Conservation (phyloP, 2,888 invertebrate genomes). For the Diachrysia chrysitis region DNA sequence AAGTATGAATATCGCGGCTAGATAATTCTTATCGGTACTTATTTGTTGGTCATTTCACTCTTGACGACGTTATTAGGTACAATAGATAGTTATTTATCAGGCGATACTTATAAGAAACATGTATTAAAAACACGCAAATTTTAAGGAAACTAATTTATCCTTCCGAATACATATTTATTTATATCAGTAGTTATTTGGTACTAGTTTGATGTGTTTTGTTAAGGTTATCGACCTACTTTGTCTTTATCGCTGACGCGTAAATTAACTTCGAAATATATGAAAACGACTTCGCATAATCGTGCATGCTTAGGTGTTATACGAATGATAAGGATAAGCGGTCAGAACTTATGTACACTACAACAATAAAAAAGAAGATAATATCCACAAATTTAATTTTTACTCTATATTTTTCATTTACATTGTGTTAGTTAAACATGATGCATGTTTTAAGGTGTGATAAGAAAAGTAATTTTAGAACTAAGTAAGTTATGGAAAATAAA, state of each 20-base stretch:
- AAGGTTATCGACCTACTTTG: constrained; percentile 1
- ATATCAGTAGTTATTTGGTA: background rate
- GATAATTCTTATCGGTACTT: constrained; percentile 66
- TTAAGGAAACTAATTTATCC: background rate
- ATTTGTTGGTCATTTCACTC: constrained; percentile 79
- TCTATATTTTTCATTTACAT: no score
- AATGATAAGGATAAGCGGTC: background rate
- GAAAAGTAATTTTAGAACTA: no score
- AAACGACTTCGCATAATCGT: background rate
- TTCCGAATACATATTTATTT: background rate
- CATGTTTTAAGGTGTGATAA: no score
- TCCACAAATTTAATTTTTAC: no score
- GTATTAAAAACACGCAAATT: constrained; percentile 9
- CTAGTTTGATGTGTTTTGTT: background rate
- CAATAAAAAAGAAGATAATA: background rate
- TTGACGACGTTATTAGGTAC: constrained; percentile 47
- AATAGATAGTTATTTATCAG: constrained; percentile 37
- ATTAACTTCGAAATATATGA: background rate
- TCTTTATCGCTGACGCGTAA: constrained; percentile 1
- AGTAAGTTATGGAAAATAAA: background rate
- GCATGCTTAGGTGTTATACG: background rate
- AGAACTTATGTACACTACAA: no score
- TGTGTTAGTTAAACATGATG: no score
- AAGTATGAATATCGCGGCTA: constrained; percentile 68
- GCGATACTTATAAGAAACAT: constrained; percentile 33